phyloP scores from a whole-genome alignment of 1,140 invertebrate species.

The Adelges cooleyi region DNA sequence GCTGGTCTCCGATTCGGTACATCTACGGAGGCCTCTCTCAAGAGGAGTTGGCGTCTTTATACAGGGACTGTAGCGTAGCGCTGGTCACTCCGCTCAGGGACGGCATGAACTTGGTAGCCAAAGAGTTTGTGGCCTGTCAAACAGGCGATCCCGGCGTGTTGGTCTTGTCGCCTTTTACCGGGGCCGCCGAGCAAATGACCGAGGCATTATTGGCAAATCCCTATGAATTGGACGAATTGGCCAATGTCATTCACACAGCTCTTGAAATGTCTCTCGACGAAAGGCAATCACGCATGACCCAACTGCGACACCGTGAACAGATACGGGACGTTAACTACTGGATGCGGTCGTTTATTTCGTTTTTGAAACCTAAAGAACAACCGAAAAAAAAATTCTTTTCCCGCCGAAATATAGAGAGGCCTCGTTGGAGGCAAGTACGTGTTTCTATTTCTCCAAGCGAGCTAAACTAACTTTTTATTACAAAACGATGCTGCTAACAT shows the following conservation, averaged over 20 bases:
- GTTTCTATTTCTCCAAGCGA: too few relatives aligned
- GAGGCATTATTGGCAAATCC: constrained; percentile 80
- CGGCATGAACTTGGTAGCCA: constrained; percentile 87
- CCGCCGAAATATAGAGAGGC: constrained; percentile 66
- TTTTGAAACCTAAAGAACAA: constrained; percentile 73
- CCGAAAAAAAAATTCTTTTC: constrained; percentile 51
- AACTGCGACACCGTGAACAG: constrained; percentile 64
- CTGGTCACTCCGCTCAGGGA: constrained; percentile 75
- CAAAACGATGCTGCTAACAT: too few relatives aligned
- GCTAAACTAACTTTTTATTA: too few relatives aligned
- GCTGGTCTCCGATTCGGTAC: too few relatives aligned
- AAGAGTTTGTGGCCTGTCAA: constrained; percentile 86
- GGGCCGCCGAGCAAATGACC: constrained; percentile 82
- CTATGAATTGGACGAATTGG: constrained; percentile 75
- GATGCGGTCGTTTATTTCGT: constrained; percentile 80
- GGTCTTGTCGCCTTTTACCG: constrained; percentile 79
- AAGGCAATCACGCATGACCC: constrained; percentile 71
- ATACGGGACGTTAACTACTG: constrained; percentile 75
- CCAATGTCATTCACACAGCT: constrained; percentile 72
- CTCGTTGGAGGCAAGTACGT: too few relatives aligned
- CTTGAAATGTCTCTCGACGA: constrained; percentile 84
- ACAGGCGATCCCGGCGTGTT: constrained; percentile 76
- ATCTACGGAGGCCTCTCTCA: too few relatives aligned
- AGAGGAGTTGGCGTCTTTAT: constrained; percentile 70
- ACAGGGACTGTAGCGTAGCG: constrained; percentile 71